Evolutionary conservation across 2,113 vertebrate species (phyloP), one percentile per base, ranked within the genome.

Genomic region (Ammodramus savannarum): DNA sequence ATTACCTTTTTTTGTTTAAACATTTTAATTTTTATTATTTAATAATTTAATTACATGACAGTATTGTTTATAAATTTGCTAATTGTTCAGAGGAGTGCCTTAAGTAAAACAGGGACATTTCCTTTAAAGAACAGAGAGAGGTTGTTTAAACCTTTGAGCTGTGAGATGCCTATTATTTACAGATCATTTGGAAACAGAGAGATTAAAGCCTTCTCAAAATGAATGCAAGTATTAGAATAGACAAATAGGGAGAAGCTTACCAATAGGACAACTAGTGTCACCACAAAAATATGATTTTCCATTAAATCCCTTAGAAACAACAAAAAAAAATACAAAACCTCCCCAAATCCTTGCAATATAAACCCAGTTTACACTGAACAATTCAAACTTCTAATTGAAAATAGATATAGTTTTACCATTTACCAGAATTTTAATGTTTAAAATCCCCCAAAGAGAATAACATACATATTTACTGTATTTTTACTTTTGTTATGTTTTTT

Each of bases 381-480:
- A 92, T 85, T 95, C 69, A 91, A 76, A 78, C 41, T 29, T 82
- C 69, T 87, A 85, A 92, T 43, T 41, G 38, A 73, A 92, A 91
- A 79, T 29, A 67, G 44, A 63, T 23, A 57, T 0, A 57, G 20
- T 71, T 94, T 80, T 67, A 76, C 77, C 71, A 77, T 55, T 36
- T 63, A 84, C 49, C 34, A 82, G 29, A 44, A 89, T 73, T 95
- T 89, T 66, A 76, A 73, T 4, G 6, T 67, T 46, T 29, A 95
- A 79, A 87, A 57, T 10, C 65, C 14, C 36, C 31, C 48, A 49
- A 32, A 39, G 29, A 74, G 19, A 63, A 74, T 16, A 3, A 36
- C 18, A 65, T 0, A 1, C 5, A 10, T 48, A 88, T 86, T 93
- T 66, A 73, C 14, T 71, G 32, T 1, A 34, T 13, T 51, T 88